These are phyloP conservation scores for Temnothorax unifasciatus DNA, from an alignment of 2,888 invertebrate genomes.

Conservation along the genomic window DNA sequence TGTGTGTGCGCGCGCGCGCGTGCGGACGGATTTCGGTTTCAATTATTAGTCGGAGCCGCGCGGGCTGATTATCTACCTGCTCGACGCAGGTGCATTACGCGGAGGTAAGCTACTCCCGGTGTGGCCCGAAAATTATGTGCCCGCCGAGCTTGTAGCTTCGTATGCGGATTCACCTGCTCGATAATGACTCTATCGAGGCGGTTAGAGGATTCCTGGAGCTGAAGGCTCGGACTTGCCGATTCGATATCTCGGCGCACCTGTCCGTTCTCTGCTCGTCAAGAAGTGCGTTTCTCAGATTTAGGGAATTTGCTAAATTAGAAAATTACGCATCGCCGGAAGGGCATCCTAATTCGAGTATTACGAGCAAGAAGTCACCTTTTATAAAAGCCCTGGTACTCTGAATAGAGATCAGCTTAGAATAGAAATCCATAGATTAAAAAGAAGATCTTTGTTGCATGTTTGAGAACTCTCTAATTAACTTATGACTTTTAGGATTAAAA, in stretches of 20 bases:
- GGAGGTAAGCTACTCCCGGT: constrained; percentile 57
- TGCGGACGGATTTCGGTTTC: constrained; percentile 64
- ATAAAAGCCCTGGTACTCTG: not conserved
- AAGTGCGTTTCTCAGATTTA: constrained; percentile 31
- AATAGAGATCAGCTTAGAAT: not conserved
- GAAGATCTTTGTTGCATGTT: not conserved
- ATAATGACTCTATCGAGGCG: constrained; percentile 79
- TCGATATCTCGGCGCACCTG: constrained; percentile 70
- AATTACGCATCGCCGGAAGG: constrained; percentile 20
- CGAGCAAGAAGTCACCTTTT: not conserved
- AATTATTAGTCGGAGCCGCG: constrained; percentile 67
- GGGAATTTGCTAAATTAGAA: constrained; percentile 33
- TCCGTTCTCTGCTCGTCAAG: constrained; percentile 61
- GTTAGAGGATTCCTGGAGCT: constrained; percentile 34
- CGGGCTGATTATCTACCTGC: constrained; percentile 68
- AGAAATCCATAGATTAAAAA: not conserved
- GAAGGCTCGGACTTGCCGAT: constrained; percentile 21
- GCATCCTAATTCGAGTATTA: constrained; percentile 34
- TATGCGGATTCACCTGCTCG: constrained; percentile 77
- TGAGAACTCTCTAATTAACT: not conserved
- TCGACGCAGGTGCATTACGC: constrained; percentile 57
- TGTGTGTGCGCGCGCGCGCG: not conserved
- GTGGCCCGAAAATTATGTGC: constrained; percentile 70
- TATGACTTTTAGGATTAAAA: not conserved
- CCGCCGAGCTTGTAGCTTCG: constrained; percentile 58